A percentile compares a stretch with the other conserved stretches of the same genome.
These are phyloP conservation scores for Leucopsar rothschildi DNA, from an alignment of 2,113 vertebrate species.

Conservation along the genomic window DNA sequence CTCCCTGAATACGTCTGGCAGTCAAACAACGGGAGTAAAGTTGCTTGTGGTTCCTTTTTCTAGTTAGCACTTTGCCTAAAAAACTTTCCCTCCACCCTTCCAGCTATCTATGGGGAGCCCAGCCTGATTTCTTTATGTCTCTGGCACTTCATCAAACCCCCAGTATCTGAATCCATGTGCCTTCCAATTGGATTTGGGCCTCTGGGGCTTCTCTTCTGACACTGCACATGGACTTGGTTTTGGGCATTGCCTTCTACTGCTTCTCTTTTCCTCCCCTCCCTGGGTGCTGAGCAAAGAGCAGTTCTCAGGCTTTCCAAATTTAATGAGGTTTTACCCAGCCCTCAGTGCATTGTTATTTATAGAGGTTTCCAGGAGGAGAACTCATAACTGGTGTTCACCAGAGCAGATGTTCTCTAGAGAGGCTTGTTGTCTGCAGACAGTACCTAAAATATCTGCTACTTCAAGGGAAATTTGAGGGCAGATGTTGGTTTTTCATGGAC, in stretches of 20 bases:
- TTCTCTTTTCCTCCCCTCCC: background rate
- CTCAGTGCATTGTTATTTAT: background rate
- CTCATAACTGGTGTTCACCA: background rate
- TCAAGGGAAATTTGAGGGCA: background rate
- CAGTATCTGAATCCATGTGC: background rate
- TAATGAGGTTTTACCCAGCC: background rate
- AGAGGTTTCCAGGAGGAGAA: conserved; percentile 1
- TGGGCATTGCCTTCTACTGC: background rate
- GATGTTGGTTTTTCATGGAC: background rate
- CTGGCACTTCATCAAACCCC: background rate
- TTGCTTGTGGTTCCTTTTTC: background rate
- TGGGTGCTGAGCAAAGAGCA: background rate
- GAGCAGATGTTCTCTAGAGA: background rate
- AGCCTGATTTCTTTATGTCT: background rate
- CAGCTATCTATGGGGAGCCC: background rate
- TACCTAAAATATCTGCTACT: background rate
- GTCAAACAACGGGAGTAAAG: background rate
- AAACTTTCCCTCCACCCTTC: background rate
- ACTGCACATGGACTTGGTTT: background rate
- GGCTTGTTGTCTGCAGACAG: background rate
- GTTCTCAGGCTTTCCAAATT: background rate
- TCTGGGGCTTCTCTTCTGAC: background rate
- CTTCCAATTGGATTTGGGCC: background rate
- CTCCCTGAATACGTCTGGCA: background rate
- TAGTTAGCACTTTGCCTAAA: background rate